Evolutionary conservation across 2,113 vertebrate genomes (phyloP).

Genomic region (Neogale vison): DNA sequence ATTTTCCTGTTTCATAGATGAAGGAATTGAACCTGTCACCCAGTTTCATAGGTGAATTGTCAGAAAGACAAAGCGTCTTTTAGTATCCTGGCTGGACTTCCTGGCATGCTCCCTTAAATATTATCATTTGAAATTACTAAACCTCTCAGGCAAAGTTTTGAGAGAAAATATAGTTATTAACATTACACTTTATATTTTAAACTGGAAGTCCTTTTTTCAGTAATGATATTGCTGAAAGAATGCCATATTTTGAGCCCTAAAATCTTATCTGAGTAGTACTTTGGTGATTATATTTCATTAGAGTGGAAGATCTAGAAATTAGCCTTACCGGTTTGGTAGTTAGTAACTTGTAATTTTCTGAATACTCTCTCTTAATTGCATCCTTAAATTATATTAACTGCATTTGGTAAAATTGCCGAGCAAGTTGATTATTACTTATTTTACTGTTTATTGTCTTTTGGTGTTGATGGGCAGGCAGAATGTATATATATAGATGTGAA

Average conservation of each 20-base stretch:
- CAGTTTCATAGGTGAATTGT: not conserved
- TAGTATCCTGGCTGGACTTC: not conserved
- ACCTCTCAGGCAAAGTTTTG: not conserved
- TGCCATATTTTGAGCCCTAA: not conserved
- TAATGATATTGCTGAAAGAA: not conserved
- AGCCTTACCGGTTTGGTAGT: not conserved
- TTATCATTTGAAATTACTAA: constrained; percentile 26
- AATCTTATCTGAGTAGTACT: not conserved
- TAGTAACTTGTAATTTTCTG: not conserved
- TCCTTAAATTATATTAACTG: not conserved
- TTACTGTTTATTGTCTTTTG: not conserved
- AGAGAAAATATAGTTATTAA: not conserved
- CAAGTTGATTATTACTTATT: not conserved
- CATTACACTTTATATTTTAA: not conserved
- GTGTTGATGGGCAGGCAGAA: not conserved
- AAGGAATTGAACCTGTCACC: not conserved
- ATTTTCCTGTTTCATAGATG: not conserved
- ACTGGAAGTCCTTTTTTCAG: not conserved
- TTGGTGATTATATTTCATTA: not conserved
- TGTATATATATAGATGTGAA: not conserved
- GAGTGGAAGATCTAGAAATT: not conserved
- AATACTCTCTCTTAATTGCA: not conserved
- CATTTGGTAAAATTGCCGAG: not conserved
- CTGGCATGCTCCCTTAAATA: not conserved
- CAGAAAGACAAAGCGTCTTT: not conserved